Evolutionary conservation across 2,797 vertebrate species (phyloP).

Genomic region (Enteromius afrohamiltoni): DNA sequence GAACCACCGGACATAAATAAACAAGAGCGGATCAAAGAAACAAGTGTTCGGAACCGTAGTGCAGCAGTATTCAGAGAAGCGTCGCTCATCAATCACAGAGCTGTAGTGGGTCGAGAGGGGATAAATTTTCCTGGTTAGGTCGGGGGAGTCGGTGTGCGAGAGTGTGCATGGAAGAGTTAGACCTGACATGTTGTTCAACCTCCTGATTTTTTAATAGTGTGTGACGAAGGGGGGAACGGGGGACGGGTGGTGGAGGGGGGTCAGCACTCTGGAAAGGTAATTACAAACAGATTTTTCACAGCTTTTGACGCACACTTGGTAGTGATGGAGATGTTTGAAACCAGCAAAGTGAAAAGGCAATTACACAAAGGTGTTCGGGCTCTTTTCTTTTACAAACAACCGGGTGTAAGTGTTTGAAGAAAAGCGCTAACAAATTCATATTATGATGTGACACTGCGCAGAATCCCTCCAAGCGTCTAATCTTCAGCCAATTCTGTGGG

Average conservation of each 20-base stretch:
- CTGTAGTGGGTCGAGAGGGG: slow-evolving; percentile 29
- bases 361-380: slow-evolving; percentile 57
- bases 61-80: slow-evolving; percentile 23
- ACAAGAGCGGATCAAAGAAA: slow-evolving; percentile 37
- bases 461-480: neutral
- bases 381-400: slow-evolving; percentile 24
- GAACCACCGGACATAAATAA: slow-evolving; percentile 36
- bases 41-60: slow-evolving; percentile 37
- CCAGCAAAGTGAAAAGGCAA: slow-evolving; percentile 53
- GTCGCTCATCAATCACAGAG: slow-evolving; percentile 39
- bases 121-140: slow-evolving; percentile 20
- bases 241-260: slow-evolving; percentile 3
- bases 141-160: neutral
- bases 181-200: slow-evolving; percentile 40
- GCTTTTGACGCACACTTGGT: slow-evolving; percentile 47
- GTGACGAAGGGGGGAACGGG: slow-evolving; percentile 55
- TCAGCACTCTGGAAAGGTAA: slow-evolving; percentile 54
- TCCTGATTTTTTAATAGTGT: slow-evolving; percentile 55
- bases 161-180: slow-evolving; percentile 21
- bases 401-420: neutral
- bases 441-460: slow-evolving; percentile 5
- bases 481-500: slow-evolving; percentile 5
- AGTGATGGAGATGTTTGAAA: slow-evolving; percentile 43
- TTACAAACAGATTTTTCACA: slow-evolving; percentile 68
- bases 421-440: slow-evolving; percentile 10